Conservation (phyloP, 2,888 invertebrate genomes). For the Trichacis sp. region DNA sequence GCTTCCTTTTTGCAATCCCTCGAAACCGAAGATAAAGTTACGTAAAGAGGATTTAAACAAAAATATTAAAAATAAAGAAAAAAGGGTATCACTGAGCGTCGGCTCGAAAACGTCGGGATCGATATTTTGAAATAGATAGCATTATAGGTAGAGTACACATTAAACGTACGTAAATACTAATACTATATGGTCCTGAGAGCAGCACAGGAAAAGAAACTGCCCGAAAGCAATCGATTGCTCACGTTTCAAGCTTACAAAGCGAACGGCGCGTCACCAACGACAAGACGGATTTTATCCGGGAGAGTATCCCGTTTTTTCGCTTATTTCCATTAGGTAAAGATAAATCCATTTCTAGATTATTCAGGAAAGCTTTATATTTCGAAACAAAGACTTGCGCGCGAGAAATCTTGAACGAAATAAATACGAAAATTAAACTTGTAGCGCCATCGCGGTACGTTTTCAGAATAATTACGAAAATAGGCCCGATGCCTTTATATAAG, state of each 20-base stretch:
- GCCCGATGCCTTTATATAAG: conserved; percentile 42
- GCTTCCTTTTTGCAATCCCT: conserved; percentile 44
- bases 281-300: too few species aligned
- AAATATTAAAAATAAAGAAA: conserved; percentile 41
- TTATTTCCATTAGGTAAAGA: conserved; percentile 40
- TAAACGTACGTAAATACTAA: conserved; percentile 47
- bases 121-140: conserved; percentile 46
- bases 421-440: conserved; percentile 30
- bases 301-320: conserved; percentile 39
- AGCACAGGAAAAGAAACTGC: conserved; percentile 37
- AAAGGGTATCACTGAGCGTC: conserved; percentile 18
- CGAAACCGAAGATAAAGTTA: conserved; percentile 56
- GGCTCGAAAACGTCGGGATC: conserved; percentile 29
- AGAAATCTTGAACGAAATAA: conserved; percentile 24
- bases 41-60: too few species aligned
- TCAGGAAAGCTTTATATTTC: conserved; percentile 41
- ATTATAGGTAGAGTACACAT: conserved; percentile 39
- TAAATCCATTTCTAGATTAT: conserved; percentile 41
- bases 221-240: too few species aligned
- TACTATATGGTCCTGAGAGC: conserved; percentile 46
- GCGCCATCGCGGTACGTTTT: conserved; percentile 39
- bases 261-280: too few species aligned
- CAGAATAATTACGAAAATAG: conserved; percentile 37
- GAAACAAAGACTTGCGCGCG: conserved; percentile 34
- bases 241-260: too few species aligned